These are phyloP conservation scores for Ecliptopera silaceata DNA, from an alignment of 2,888 invertebrate genomes.

Conservation along the genomic window DNA sequence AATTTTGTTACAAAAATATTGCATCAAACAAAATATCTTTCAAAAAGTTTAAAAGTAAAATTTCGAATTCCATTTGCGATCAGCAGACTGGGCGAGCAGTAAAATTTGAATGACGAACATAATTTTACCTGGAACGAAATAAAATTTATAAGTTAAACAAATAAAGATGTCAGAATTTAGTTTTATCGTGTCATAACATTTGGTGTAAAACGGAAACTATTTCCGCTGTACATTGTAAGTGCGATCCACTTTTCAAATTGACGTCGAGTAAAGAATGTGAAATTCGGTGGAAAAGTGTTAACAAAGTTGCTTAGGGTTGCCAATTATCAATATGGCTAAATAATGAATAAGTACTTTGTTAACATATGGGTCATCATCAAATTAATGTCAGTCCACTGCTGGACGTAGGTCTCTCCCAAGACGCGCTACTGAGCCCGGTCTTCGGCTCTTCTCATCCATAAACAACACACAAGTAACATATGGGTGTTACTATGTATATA, in stretches of 20 bases:
- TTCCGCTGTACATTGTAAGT: constrained; percentile 28
- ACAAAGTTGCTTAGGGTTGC: constrained; percentile 39
- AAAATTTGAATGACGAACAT: background rate
- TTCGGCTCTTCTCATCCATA: too few species aligned
- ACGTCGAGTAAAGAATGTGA: constrained; percentile 38
- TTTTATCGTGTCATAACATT: constrained; percentile 9
- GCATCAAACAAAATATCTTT: too few species aligned
- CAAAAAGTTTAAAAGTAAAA: too few species aligned
- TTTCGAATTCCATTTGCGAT: background rate
- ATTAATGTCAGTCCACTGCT: too few species aligned
- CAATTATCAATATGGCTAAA: background rate
- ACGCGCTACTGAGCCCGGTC: too few species aligned
- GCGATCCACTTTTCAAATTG: constrained; percentile 38
- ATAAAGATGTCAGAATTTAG: constrained; percentile 7
- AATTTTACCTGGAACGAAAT: constrained; percentile 3
- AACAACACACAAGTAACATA: too few species aligned
- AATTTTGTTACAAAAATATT: too few species aligned
- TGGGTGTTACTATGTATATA: too few species aligned
- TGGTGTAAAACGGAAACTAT: constrained; percentile 24
- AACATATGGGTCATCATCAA: too few species aligned
- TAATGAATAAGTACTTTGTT: too few species aligned
- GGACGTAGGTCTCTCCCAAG: too few species aligned
- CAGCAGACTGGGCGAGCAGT: background rate
- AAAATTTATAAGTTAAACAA: background rate
- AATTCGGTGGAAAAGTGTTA: constrained; percentile 35